phyloP scores from a whole-genome alignment of 2,797 vertebrate species.

The Scolopax rusticola region DNA sequence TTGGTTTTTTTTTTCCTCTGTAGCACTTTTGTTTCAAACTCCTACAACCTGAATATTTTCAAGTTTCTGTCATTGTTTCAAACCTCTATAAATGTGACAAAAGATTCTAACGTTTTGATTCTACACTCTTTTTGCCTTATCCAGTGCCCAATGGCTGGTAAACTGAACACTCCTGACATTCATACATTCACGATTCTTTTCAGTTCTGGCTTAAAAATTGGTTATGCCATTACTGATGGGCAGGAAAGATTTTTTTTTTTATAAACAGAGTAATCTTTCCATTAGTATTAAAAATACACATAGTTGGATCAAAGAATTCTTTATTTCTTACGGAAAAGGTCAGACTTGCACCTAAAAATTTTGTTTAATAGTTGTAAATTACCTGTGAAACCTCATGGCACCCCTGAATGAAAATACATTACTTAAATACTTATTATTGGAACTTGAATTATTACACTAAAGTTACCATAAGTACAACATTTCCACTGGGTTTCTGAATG shows the following conservation, averaged over 20 bases:
- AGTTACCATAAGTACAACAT: not conserved
- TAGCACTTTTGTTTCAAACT: not conserved
- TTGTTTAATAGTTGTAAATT: not conserved
- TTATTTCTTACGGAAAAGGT: not conserved
- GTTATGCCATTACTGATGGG: not conserved
- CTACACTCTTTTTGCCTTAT: not conserved
- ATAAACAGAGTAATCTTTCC: not conserved
- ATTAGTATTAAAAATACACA: not conserved
- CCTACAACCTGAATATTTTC: not conserved
- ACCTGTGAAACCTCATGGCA: not conserved
- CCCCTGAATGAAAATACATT: not conserved
- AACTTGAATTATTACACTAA: not conserved
- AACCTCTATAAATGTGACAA: not conserved
- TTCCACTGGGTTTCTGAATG: not conserved
- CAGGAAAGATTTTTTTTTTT: not conserved
- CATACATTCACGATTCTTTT: not conserved
- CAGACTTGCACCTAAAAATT: not conserved
- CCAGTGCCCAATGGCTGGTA: not conserved
- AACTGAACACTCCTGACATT: not conserved
- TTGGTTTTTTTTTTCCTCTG: fast-evolving
- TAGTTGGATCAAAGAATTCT: not conserved
- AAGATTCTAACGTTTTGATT: not conserved
- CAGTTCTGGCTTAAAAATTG: not conserved
- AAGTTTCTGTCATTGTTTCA: not conserved
- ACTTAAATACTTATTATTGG: not conserved